Conservation (phyloP, 2,888 invertebrate genomes). For the Nomada hirtipes region DNA sequence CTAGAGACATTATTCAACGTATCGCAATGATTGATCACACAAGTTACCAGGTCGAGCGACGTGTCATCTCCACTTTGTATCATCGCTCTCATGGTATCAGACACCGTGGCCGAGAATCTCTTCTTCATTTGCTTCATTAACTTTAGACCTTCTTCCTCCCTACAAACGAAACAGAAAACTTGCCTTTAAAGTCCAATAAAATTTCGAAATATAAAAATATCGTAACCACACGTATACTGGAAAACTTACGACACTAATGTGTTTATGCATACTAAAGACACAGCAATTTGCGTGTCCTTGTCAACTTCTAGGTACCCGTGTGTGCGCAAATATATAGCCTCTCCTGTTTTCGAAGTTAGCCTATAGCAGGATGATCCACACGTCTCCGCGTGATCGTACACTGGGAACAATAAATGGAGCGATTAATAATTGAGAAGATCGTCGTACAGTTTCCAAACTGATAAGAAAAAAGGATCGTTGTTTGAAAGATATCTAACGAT, state of each 20-base stretch:
- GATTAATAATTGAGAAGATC: not conserved
- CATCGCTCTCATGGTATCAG: conserved; percentile 53
- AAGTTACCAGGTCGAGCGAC: conserved; percentile 61
- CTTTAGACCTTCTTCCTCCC: conserved; percentile 90
- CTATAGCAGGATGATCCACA: conserved; percentile 95
- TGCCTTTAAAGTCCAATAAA: too few species aligned
- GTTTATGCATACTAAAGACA: conserved; percentile 95
- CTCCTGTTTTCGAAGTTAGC: conserved; percentile 92
- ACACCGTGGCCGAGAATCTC: conserved; percentile 89
- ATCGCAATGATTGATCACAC: not conserved
- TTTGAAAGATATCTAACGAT: not conserved
- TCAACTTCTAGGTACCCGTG: conserved; percentile 94
- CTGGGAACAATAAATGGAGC: conserved; percentile 83
- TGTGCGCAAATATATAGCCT: conserved; percentile 93
- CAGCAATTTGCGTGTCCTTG: conserved; percentile 90
- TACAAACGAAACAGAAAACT: conserved; percentile 63
- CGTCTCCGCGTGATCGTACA: conserved; percentile 94
- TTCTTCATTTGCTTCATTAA: conserved; percentile 92
- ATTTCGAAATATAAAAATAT: not conserved
- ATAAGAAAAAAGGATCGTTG: too few species aligned
- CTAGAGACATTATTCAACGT: not conserved
- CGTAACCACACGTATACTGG: not conserved
- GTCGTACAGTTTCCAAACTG: too few species aligned
- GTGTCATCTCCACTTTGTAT: conserved; percentile 57
- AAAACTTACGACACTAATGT: conserved; percentile 87